These are phyloP conservation scores for Congeria kusceri DNA, from an alignment of 2,888 invertebrate species.

Conservation along the genomic window DNA sequence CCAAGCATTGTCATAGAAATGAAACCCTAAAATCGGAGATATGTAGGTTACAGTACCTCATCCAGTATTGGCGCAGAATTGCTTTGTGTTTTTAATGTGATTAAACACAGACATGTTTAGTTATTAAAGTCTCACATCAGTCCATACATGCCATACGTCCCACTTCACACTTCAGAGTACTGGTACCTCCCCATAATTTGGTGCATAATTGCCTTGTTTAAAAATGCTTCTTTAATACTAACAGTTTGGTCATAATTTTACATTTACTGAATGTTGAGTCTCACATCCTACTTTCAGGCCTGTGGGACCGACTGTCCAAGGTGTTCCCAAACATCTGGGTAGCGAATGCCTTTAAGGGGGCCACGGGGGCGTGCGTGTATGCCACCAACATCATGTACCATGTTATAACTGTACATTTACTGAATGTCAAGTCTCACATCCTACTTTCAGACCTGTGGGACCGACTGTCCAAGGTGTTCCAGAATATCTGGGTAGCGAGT, in stretches of 20 bases:
- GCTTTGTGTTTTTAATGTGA: too few relatives aligned
- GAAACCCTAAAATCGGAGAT: too few relatives aligned
- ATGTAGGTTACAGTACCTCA: too few relatives aligned
- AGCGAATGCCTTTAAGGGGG: slow-evolving; percentile 95
- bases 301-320: slow-evolving; percentile 88
- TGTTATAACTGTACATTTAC: background rate
- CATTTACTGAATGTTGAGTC: background rate
- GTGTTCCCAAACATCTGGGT: slow-evolving; percentile 91
- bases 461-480: slow-evolving; percentile 89
- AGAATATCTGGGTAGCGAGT: slow-evolving; percentile 92
- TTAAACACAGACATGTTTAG: too few relatives aligned
- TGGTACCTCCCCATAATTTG: too few relatives aligned
- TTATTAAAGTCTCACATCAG: too few relatives aligned
- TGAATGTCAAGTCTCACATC: background rate
- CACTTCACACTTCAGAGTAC: too few relatives aligned
- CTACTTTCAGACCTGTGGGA: slow-evolving; percentile 86
- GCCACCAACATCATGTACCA: slow-evolving; percentile 76
- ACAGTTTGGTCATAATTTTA: too few relatives aligned
- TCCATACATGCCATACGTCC: too few relatives aligned
- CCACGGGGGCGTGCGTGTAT: slow-evolving; percentile 91
- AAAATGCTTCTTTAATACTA: background rate
- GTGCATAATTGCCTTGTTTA: too few relatives aligned
- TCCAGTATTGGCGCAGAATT: too few relatives aligned
- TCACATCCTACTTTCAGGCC: slow-evolving; percentile 81
- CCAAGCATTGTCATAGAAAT: too few relatives aligned